Evolutionary conservation across 64 coral and sea anemone genomes (phyloP).

Genomic region (Trachythela sp.): DNA sequence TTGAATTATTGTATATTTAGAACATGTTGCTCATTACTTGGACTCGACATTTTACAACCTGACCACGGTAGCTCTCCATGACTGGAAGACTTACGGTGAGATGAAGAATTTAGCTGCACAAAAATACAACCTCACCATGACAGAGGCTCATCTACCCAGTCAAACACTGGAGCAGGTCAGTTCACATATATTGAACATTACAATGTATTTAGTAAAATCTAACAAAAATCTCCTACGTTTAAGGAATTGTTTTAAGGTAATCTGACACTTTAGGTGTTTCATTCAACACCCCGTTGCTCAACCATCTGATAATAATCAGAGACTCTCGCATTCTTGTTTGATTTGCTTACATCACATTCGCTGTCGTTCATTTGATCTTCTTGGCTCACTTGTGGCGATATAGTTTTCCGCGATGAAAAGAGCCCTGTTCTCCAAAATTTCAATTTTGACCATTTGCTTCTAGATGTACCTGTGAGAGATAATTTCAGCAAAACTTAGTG

Average conservation of each 20-base stretch:
- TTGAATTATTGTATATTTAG: conserved; percentile 23
- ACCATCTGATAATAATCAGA: not conserved
- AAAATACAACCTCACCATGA: conserved; percentile 83
- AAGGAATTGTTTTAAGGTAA: no score
- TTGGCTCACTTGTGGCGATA: not conserved
- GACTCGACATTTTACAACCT: conserved; percentile 97
- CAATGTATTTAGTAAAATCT: not conserved
- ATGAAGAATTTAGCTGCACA: conserved; percentile 90
- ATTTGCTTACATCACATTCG: not conserved
- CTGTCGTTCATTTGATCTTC: not conserved
- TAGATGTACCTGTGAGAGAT: no score
- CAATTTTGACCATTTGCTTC: not conserved
- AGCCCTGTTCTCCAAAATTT: not conserved
- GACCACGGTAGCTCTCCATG: conserved; percentile 90
- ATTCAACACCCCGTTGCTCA: no score
- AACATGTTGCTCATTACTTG: conserved; percentile 84
- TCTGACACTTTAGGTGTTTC: no score
- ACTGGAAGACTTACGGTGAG: conserved; percentile 96
- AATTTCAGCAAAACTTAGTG: no score
- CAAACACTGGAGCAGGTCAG: conserved; percentile 92
- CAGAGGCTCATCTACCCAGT: conserved; percentile 86
- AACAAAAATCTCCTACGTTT: not conserved
- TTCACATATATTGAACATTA: not conserved
- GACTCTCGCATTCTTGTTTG: not conserved
- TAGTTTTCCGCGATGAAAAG: not conserved